These are phyloP conservation scores for Cathartes aura DNA, from an alignment of 2,113 vertebrate species.

Conservation along the genomic window DNA sequence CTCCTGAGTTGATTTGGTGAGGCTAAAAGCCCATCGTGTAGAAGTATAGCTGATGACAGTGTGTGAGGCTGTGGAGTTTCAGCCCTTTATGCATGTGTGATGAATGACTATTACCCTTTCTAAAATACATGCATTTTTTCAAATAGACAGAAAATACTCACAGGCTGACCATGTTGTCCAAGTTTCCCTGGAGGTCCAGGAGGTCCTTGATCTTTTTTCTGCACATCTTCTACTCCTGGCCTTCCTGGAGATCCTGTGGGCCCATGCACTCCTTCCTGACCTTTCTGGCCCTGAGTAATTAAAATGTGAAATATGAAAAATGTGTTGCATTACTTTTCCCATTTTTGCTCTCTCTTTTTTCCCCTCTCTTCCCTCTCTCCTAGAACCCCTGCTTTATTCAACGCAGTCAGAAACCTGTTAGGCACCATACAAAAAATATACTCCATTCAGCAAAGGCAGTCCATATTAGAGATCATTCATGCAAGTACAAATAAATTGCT, in stretches of 20 bases:
- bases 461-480: neutral
- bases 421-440: neutral
- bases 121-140: neutral
- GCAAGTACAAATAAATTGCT: neutral
- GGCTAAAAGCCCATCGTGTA: neutral
- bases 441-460: neutral
- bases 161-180: constrained; percentile 74
- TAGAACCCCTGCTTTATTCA: neutral
- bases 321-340: neutral
- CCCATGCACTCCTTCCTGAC: constrained; percentile 73
- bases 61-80: neutral
- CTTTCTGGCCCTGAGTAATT: constrained; percentile 57
- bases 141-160: constrained; percentile 61
- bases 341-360: neutral
- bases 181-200: constrained; percentile 30
- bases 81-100: neutral
- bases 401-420: neutral
- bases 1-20: neutral
- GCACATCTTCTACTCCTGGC: constrained; percentile 61
- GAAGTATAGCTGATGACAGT: neutral
- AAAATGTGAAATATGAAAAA: neutral
- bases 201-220: constrained; percentile 70
- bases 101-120: neutral
- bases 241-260: constrained; percentile 66
- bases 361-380: neutral